Evolutionary conservation across 2,888 invertebrate genomes (phyloP).

Genomic region (Beris morrisii): DNA sequence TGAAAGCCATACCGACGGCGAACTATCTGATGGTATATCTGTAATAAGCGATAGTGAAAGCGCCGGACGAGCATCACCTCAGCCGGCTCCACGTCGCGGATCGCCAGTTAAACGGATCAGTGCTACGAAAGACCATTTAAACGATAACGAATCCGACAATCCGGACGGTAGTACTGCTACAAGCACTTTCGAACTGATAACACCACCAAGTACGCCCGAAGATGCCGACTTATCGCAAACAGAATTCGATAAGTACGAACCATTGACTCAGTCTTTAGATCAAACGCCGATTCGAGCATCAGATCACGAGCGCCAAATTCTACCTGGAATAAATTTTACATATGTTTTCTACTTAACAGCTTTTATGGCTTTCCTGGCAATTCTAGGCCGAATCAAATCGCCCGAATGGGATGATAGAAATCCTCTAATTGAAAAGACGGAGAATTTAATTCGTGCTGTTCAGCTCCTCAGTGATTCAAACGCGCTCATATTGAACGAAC

Average conservation of each 20-base stretch:
- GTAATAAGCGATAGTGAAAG: conserved; percentile 53
- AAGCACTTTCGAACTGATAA: conserved; percentile 16
- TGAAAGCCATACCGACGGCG: conserved; percentile 42
- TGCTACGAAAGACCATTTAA: neutral
- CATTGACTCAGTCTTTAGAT: no score
- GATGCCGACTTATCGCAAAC: neutral
- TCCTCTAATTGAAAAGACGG: no score
- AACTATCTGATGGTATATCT: conserved; percentile 54
- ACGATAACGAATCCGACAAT: conserved; percentile 19
- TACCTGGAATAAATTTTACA: neutral
- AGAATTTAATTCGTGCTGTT: no score
- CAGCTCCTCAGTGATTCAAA: no score
- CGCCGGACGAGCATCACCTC: conserved; percentile 50
- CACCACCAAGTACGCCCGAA: conserved; percentile 26
- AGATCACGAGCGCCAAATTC: no score
- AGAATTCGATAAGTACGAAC: no score
- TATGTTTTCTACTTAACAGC: conserved; percentile 6
- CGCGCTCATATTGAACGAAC: no score
- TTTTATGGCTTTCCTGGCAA: conserved; percentile 12
- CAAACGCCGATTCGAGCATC: neutral
- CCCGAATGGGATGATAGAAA: neutral
- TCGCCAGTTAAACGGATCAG: conserved; percentile 34
- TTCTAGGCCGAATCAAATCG: conserved; percentile 15
- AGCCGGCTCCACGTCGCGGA: conserved; percentile 44
- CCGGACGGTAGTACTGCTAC: conserved; percentile 3